A percentile compares a stretch with the other conserved stretches of the same genome.
These are phyloP conservation scores for Hippopotamyrus pictus DNA, from an alignment of 2,797 vertebrate species.

Conservation along the genomic window DNA sequence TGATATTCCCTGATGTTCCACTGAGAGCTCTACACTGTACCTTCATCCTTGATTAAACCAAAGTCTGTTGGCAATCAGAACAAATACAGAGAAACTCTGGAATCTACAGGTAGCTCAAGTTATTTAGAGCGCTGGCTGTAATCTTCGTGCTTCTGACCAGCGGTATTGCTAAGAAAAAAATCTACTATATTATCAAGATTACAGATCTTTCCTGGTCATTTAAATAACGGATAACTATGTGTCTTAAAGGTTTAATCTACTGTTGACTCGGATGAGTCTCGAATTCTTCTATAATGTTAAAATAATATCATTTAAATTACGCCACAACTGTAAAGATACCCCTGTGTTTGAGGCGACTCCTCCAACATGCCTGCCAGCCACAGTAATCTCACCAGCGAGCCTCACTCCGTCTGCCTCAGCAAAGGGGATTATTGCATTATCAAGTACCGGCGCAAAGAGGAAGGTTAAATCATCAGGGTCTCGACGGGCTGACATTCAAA, in stretches of 20 bases:
- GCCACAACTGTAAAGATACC: background rate
- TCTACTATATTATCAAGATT: background rate
- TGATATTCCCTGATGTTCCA: background rate
- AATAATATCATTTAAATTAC: background rate
- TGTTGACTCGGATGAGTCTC: background rate
- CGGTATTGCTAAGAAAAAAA: background rate
- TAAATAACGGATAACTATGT: background rate
- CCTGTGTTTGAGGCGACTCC: background rate
- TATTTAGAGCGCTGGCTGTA: background rate
- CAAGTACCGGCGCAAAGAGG: background rate
- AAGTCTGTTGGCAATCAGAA: background rate
- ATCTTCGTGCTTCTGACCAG: background rate
- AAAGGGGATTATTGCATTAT: conserved; percentile 9
- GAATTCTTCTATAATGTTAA: background rate
- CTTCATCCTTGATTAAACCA: background rate
- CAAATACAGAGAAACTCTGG: background rate
- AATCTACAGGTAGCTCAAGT: background rate
- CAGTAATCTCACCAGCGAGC: background rate
- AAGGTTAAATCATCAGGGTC: conserved; percentile 12
- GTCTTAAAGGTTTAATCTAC: background rate
- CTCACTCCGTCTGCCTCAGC: background rate
- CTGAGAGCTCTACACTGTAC: background rate
- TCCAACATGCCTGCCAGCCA: background rate
- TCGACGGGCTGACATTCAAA: background rate
- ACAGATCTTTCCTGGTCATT: background rate